Percentiles rank a stretch among this genome's conserved stretches.
Evolutionary conservation across 2,888 invertebrate genomes (phyloP).

Genomic region (Trisateles emortualis): DNA sequence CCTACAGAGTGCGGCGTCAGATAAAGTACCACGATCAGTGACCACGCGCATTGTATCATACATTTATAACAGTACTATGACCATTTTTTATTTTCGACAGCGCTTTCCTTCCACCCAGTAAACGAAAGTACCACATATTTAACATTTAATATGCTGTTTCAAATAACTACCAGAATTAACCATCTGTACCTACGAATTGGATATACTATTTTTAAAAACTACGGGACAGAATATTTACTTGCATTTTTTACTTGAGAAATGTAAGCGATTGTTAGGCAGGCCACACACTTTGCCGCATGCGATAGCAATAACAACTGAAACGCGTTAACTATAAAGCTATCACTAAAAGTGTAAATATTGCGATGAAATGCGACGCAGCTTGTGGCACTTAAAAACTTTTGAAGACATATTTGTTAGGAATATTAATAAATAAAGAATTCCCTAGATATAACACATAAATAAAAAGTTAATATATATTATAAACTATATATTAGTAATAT

Average conservation of each 20-base stretch:
- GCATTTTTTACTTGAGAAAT: conserved; percentile 39
- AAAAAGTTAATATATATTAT: neutral
- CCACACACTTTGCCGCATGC: conserved; percentile 51
- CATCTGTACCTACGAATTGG: too few species aligned
- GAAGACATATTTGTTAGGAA: neutral
- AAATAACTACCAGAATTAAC: too few species aligned
- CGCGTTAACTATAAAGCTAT: conserved; percentile 26
- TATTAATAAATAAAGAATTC: neutral
- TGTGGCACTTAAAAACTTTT: conserved; percentile 31
- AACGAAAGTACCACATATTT: too few species aligned
- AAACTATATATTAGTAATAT: conserved; percentile 14
- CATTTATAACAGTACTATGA: too few species aligned
- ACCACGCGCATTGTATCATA: too few species aligned
- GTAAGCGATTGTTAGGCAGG: conserved; percentile 40
- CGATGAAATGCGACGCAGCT: conserved; percentile 43
- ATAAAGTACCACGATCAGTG: too few species aligned
- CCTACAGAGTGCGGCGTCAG: too few species aligned
- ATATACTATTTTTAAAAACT: too few species aligned
- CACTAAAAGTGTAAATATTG: conserved; percentile 22
- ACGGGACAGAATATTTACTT: conserved; percentile 35
- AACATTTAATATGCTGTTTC: too few species aligned
- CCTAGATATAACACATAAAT: neutral
- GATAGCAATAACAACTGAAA: conserved; percentile 44
- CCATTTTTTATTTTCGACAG: too few species aligned
- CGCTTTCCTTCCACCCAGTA: too few species aligned